Evolutionary conservation across 2,113 vertebrate species (phyloP).

Genomic region (Corynorhinus townsendii): DNA sequence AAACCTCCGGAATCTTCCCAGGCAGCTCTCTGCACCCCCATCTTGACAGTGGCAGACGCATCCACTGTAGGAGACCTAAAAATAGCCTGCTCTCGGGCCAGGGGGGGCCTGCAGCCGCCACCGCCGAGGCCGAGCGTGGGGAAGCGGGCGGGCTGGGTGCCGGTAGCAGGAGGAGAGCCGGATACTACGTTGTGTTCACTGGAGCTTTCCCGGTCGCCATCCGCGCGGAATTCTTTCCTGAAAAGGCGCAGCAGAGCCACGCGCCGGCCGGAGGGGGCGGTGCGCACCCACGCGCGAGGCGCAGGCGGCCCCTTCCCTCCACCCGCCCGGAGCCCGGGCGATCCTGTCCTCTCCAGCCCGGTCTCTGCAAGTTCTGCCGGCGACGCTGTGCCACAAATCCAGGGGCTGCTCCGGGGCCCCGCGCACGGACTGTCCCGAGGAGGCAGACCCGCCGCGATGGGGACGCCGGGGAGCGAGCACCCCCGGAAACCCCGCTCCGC

Average conservation of each 20-base stretch:
- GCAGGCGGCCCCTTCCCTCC: neutral
- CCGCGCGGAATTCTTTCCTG: neutral
- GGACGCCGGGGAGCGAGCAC: neutral
- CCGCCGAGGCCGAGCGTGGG: neutral
- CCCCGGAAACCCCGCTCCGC: neutral
- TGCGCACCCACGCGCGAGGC: neutral
- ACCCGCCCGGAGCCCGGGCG: neutral
- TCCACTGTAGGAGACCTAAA: neutral
- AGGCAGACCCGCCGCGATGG: neutral
- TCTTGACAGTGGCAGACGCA: neutral
- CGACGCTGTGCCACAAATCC: neutral
- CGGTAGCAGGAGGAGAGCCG: neutral
- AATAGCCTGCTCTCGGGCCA: neutral
- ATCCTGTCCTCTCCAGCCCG: neutral
- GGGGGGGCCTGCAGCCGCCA: neutral
- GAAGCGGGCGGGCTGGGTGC: neutral
- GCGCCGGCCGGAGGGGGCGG: slow-evolving; percentile 58
- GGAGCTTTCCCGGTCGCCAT: neutral
- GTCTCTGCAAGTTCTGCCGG: slow-evolving; percentile 7
- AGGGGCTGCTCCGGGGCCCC: neutral
- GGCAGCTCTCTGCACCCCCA: neutral
- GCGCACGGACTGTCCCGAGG: neutral
- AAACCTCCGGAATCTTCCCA: neutral
- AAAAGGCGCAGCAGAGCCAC: neutral
- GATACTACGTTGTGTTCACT: neutral